These are phyloP conservation scores for Chloroclysta siterata DNA, from an alignment of 2,888 invertebrate genomes.

Conservation along the genomic window DNA sequence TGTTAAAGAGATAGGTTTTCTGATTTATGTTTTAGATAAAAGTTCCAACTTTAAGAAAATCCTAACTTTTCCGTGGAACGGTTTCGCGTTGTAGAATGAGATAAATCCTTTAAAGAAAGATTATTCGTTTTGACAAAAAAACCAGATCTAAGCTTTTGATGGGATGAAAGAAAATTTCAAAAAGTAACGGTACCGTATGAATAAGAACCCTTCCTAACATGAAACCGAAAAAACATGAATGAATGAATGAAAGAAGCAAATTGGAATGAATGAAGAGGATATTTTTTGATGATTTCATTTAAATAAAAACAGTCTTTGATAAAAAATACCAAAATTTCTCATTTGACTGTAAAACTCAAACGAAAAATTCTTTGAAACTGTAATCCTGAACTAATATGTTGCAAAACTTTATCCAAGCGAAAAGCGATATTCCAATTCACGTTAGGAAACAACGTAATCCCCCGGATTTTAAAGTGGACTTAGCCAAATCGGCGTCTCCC, in stretches of 20 bases:
- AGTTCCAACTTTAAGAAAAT: constrained; percentile 14
- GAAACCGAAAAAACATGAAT: too few relatives aligned
- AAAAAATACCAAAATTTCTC: constrained; percentile 1
- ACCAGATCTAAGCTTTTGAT: too few relatives aligned
- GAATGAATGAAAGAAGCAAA: too few relatives aligned
- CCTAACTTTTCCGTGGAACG: constrained; percentile 9
- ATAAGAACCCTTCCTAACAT: too few relatives aligned
- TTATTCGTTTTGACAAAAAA: not conserved
- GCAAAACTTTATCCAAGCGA: constrained; percentile 41
- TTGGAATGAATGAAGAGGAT: too few relatives aligned
- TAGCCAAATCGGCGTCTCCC: constrained; percentile 80
- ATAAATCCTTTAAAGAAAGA: constrained; percentile 8
- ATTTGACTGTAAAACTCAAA: constrained; percentile 16
- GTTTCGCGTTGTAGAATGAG: constrained; percentile 3
- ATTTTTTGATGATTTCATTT: too few relatives aligned
- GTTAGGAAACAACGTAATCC: constrained; percentile 61
- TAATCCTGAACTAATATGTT: constrained; percentile 37
- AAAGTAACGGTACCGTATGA: too few relatives aligned
- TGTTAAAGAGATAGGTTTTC: constrained; percentile 24
- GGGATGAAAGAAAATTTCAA: too few relatives aligned
- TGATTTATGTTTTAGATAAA: constrained; percentile 29
- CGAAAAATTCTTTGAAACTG: constrained; percentile 28
- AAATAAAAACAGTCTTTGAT: not conserved
- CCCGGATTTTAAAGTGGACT: constrained; percentile 72
- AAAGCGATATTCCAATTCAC: constrained; percentile 56